Evolutionary conservation across 2,797 vertebrate species (phyloP), one percentile per base, ranked within the genome.

Genomic region (Chaunax sp.): DNA sequence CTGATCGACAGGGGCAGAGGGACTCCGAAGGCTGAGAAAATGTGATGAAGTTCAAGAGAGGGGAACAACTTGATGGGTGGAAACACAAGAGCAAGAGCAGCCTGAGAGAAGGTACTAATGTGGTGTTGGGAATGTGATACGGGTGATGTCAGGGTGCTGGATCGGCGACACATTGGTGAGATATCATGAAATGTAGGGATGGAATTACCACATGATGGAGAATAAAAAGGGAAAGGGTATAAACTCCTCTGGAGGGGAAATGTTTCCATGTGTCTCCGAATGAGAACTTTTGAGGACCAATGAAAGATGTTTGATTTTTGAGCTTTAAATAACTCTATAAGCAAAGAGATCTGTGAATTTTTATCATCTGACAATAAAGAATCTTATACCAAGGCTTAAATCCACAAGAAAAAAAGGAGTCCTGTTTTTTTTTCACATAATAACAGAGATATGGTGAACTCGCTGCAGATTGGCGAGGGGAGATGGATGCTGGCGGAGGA

Each of bases 61-160:
- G 70, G 80, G 47, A 75, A 50, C 20, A 13, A 72, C 77, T 58
- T n/a, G 75, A 75, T 60, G 67, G 75, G 81, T 75, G 83, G 78
- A 80, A 80, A 84, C 69, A 59, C 60, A 74, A 56, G 83, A 72
- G 63, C 72, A 76, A 83, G 77, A 60, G 55, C 54, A 78, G 77
- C 64, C 57, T 12, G 51, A 46, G 52, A 61, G 73, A 47, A 55
- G 69, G 43, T 41, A 51, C 73, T 77, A 82, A 89, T 86, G 82
- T 77, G 85, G 80, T 89, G 89, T 57, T 18, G 53, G 87, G 75
- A 79, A 91, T 16, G 30, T 58, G 86, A 94, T 89, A 82, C 15
- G 46, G 28, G 64, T 83, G 90, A 92, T 90, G 87, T 91, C 84
- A 90, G 82, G 72, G 55, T 49, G 9, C 43, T 20, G 82, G 53